Percentiles rank a stretch among this genome's conserved stretches.
Evolutionary conservation across 2,797 vertebrate species (phyloP).

Genomic region (Rhabdomys pumilio): DNA sequence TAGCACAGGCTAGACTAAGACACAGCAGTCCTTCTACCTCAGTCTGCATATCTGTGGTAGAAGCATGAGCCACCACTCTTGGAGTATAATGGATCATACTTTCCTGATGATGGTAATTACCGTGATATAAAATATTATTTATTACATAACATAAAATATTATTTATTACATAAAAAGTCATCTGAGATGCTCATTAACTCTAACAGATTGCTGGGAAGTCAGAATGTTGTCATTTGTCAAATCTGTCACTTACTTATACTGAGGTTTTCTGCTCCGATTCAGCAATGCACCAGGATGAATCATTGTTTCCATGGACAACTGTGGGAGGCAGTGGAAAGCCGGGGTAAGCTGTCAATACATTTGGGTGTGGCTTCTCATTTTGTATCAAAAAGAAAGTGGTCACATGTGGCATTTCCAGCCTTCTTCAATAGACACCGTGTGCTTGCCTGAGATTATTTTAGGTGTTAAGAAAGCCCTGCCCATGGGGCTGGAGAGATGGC

Average conservation of each 20-base stretch:
- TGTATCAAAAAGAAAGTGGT: background rate
- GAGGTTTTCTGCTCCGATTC: slow-evolving; percentile 16
- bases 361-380: background rate
- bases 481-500: background rate
- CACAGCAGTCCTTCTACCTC: background rate
- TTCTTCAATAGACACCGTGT: slow-evolving; percentile 35
- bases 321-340: slow-evolving; percentile 14
- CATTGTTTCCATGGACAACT: background rate
- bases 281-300: slow-evolving; percentile 10
- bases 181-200: slow-evolving; percentile 30
- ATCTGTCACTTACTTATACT: slow-evolving; percentile 6
- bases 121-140: background rate
- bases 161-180: slow-evolving; percentile 52
- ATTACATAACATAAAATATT: too few species aligned
- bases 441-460: slow-evolving; percentile 10
- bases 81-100: slow-evolving; percentile 1
- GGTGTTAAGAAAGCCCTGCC: slow-evolving; percentile 7
- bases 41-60: background rate
- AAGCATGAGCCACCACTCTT: background rate
- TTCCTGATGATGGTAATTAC: slow-evolving; percentile 28
- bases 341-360: slow-evolving; percentile 52
- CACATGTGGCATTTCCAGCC: background rate
- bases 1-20: background rate
- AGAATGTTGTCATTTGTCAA: slow-evolving; percentile 46
- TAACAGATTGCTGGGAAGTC: slow-evolving; percentile 30